phyloP scores from a whole-genome alignment of 2,797 vertebrate species.

The Sebastes itinus region DNA sequence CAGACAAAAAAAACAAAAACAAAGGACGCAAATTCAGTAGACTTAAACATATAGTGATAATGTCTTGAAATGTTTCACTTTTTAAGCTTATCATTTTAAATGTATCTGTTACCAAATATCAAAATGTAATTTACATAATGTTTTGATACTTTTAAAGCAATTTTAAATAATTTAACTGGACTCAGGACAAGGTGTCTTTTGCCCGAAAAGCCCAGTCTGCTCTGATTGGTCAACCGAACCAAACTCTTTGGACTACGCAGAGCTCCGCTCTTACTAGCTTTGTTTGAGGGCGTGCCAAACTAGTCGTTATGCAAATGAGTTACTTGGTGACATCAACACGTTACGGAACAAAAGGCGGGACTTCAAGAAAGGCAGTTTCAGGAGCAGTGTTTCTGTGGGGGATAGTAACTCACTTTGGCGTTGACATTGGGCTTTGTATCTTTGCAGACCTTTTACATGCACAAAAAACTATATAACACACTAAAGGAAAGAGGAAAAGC shows the following conservation, averaged over 20 bases:
- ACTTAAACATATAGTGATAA: not conserved
- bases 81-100: not conserved
- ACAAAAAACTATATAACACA: too few species aligned
- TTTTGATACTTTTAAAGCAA: not conserved
- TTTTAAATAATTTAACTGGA: not conserved
- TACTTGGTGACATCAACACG: too few species aligned
- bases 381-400: too few species aligned
- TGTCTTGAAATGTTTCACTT: not conserved
- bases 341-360: too few species aligned
- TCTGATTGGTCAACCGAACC: too few species aligned
- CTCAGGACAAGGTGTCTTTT: not conserved
- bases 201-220: rapidly evolving
- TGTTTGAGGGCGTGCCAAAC: too few species aligned
- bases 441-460: too few species aligned
- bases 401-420: too few species aligned
- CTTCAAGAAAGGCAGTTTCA: rapidly evolving
- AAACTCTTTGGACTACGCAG: rapidly evolving
- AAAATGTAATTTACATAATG: not conserved
- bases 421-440: rapidly evolving
- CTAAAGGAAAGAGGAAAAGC: too few species aligned
- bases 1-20: not conserved
- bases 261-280: too few species aligned
- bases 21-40: not conserved
- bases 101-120: not conserved
- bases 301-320: too few species aligned